Evolutionary conservation across 2,113 vertebrate species (phyloP), one percentile per base, ranked within the genome.

Genomic region (Trachemys scripta): DNA sequence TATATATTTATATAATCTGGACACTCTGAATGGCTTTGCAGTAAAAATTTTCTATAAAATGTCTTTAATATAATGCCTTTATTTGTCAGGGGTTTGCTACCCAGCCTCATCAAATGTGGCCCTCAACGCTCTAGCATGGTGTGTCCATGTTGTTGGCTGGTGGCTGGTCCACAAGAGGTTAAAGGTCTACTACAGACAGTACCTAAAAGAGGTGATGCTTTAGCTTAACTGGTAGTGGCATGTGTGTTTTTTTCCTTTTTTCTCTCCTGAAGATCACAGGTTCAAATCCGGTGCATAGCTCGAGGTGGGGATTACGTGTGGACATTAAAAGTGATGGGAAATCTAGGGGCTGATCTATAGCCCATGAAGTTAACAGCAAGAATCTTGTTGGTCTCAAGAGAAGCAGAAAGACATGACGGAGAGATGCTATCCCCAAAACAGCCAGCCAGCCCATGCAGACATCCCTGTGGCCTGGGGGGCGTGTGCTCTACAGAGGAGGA

Each of bases 1-100:
- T 79, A 82, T 92, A 54, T 62, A 53, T 79, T 65, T 82, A 79
- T 92, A 92, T 88, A 92, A 51, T 88, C 80, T 88, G 91, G 76
- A 49, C 69, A 65, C 69, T 65, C 80, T 88, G 80, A 65, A 83
- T 65, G 35, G 65, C 65, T 38, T 72, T 72, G n/a, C 65, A 72
- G 65, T 20, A 38, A 72, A 72, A n/a, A 38, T 8, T 57, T 75
- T 87, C 85, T 83, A 62, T 83, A 65, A 65, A 91, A 85, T 27
- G 53, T 42, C 69, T 78, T 87, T 78, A n/a, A 49, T 62, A 90
- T 69, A 72, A 72, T 72, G 65, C 65, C n/a, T 72, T 38, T 72
- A 72, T 38, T n/a, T 72, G 65, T n/a, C 65, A 72, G n/a, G 65
- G 19, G 65, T 20, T 38, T 69, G 16, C 65, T 69, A 69, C 14